Evolutionary conservation across 2,888 invertebrate species (phyloP).

Genomic region (Dascillus cervinus): DNA sequence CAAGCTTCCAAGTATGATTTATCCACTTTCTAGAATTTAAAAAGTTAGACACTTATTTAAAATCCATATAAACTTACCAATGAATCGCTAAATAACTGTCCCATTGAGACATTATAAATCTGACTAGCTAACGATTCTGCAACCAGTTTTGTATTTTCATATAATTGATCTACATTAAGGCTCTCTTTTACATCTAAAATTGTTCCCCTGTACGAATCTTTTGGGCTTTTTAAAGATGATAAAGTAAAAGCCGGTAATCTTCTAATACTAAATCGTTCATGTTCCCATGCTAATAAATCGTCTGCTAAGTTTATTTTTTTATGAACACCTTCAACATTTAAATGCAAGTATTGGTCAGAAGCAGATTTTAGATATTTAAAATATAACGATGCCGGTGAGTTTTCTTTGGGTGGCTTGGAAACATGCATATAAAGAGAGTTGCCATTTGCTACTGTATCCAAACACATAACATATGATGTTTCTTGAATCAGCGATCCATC

Average conservation of each 20-base stretch:
- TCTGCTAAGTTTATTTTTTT: constrained; percentile 97
- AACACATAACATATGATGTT: constrained; percentile 78
- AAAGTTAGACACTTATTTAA: constrained; percentile 2
- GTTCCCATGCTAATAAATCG: constrained; percentile 90
- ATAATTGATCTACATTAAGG: constrained; percentile 50
- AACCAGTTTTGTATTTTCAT: constrained; percentile 62
- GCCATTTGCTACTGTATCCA: constrained; percentile 70
- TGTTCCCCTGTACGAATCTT: constrained; percentile 53
- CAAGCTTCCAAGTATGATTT: constrained; percentile 65
- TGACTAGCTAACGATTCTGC: constrained; percentile 80
- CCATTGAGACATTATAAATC: constrained; percentile 63
- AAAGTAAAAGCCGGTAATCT: constrained; percentile 87
- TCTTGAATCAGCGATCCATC: constrained; percentile 69
- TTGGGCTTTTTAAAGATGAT: constrained; percentile 67
- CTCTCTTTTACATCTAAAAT: constrained; percentile 56
- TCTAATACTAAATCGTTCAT: constrained; percentile 90
- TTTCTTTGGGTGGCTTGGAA: constrained; percentile 89
- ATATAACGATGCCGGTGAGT: constrained; percentile 63
- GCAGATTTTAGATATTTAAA: constrained; percentile 54
- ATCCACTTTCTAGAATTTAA: constrained; percentile 59
- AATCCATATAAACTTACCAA: constrained; percentile 51
- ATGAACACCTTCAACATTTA: constrained; percentile 62
- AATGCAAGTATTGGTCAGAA: constrained; percentile 41
- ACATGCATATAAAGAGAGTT: constrained; percentile 80
- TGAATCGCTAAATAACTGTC: constrained; percentile 63